Base-by-base conservation (phyloP, 2,113 vertebrate species). In the Eudyptes chrysolophus region DNA sequence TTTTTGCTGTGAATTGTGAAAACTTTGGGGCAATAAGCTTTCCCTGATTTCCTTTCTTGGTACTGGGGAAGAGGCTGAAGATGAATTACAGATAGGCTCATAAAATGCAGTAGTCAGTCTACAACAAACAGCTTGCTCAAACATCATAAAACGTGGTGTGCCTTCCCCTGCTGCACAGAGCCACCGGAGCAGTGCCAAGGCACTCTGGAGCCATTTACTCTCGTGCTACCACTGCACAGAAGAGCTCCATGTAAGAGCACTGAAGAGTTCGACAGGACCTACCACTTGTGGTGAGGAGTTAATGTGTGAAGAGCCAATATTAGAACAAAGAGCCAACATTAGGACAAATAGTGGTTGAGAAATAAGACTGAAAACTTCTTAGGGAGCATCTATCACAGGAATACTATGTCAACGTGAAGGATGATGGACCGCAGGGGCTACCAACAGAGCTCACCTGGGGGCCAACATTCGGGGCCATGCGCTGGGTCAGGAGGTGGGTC, bases 381-480 rank as follows among this genome's bases (percentile, higher is more conserved):
- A 51, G 40, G 18, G 20, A 75, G 29, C 36, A 49, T 3, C 21
- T 38, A 10, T 55, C 29, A 27, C 16, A 51, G 15, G 4, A 58
- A 60, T 62, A 40, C 16, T 14, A 17, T 8, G 8, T 54, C 30
- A 42, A 42, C 27, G 13, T 32, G 17, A 64, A 49, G 62, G 32
- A 18, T 51, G 40, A 65, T 11, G 10, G 36, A 38, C 27, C 11
- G 2, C 22, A 38, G 32, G 21, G 9, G 16, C 51, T 90, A 58
- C 14, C 24, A 38, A 20, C 14, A 36, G 55, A 90, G 36, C 32
- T 86, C 34, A 58, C 25, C 11, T 46, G 32, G 25, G 15, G 42
- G 46, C 27, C 40, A 38, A 8, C 1, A 0, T 26, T 4, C 7
- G 16, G 24, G 57, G 18, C 58, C 2, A 0, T 12, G 25, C 29